Base-by-base conservation (phyloP, 2,113 vertebrate genomes). In the Megalops atlanticus region DNA sequence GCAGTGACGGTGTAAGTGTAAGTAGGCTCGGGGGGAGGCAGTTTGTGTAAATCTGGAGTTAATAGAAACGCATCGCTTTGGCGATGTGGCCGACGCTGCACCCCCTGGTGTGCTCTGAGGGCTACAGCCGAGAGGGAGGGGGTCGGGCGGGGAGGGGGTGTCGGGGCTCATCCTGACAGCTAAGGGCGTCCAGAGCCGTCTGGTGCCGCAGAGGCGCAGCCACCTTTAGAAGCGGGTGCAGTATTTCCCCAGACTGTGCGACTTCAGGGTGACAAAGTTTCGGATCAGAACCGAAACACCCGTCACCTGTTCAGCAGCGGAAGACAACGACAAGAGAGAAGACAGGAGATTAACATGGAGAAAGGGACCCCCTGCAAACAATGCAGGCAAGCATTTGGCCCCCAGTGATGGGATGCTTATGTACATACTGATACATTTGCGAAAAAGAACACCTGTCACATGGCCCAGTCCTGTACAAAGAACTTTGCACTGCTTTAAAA, bases 221-320 rank as follows among this genome's bases (percentile, higher is more conserved):
- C 35, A 45, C 76, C 74, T 49, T 89, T 86, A 89, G 86, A 89
- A 89, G 41, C 88, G 87, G 0, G 88, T 89, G 86, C 87, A 89
- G 87, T 86, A 89, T 80, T 85, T 88, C 68, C 88, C 87, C 80
- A 79, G 58, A 71, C 82, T 85, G 82, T 88, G 88, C 81, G 85
- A 85, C 52, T 84, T 86, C 76, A 86, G 80, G 70, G 80, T 82
- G 70, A 74, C 73, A 52, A 84, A 84, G 83, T 89, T 89, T 82
- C 79, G 80, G 75, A 85, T 77, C 58, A 89, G 85, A 78, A 88
- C 82, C 70, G 83, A 84, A 74, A 86, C 78, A 27, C 80, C 79
- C 73, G 35, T 58, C 76, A 82, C 82, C 84, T 89, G 78, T 82
- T 73, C 58, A 79, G 41, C 73, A 79, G 81, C 76, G 73, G 84